These are phyloP conservation scores for Diarsia dahlii DNA, from an alignment of 2,888 invertebrate genomes.

Conservation along the genomic window DNA sequence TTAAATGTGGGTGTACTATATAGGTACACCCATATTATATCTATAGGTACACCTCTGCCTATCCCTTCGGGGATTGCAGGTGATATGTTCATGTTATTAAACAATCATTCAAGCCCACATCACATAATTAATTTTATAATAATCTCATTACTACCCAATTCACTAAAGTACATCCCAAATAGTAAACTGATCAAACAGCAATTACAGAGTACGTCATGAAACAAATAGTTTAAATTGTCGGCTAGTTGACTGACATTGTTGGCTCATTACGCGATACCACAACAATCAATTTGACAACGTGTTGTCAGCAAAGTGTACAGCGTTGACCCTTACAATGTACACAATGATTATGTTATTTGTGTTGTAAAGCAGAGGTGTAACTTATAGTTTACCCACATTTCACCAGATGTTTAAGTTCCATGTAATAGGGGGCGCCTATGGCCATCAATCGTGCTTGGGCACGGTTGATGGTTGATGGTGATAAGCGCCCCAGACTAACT, in stretches of 20 bases:
- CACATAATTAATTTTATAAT: background rate
- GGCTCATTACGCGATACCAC: slow-evolving; percentile 49
- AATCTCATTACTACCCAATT: background rate
- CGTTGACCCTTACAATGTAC: slow-evolving; percentile 15
- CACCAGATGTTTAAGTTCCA: no score
- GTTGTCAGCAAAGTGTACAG: slow-evolving; percentile 26
- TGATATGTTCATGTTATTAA: no score
- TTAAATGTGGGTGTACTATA: no score
- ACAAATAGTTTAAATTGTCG: slow-evolving; percentile 50
- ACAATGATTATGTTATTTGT: slow-evolving; percentile 6
- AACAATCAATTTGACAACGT: slow-evolving; percentile 48
- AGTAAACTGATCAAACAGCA: slow-evolving; percentile 27
- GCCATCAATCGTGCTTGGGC: no score
- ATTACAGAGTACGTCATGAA: slow-evolving; percentile 12
- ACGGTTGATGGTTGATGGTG: no score
- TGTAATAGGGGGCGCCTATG: no score
- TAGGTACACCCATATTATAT: no score
- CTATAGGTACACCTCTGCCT: no score
- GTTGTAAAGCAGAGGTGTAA: no score
- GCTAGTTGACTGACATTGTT: slow-evolving; percentile 37
- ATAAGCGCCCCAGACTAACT: no score
- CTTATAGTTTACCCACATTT: no score
- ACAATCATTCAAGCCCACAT: background rate
- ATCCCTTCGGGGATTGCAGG: no score
- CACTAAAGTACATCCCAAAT: background rate